Percentiles rank a stretch among this genome's conserved stretches.
Conservation (phyloP, 2,888 invertebrate species). For the Tineola bisselliella region DNA sequence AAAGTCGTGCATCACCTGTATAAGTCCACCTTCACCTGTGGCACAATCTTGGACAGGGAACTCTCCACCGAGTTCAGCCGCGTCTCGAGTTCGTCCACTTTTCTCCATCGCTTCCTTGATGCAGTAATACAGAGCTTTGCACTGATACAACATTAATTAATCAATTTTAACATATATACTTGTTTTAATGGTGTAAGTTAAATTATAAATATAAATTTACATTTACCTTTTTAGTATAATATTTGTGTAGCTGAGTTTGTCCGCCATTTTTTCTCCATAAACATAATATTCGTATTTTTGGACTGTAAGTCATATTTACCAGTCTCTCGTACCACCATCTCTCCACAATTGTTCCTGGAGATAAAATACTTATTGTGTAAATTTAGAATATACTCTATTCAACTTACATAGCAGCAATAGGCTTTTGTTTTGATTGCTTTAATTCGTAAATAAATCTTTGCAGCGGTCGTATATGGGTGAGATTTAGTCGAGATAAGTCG, state of each 20-base stretch:
- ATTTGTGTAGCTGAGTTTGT: constrained; percentile 96
- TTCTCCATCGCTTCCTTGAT: constrained; percentile 99
- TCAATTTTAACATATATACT: no score
- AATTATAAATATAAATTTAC: not conserved
- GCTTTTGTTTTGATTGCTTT: no score
- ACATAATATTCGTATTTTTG: constrained; percentile 96
- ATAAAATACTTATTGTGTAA: not conserved
- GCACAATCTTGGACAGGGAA: constrained; percentile 98
- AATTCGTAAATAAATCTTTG: no score
- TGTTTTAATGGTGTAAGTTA: not conserved
- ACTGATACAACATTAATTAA: constrained; percentile 65
- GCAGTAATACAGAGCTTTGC: constrained; percentile 97
- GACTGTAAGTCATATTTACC: constrained; percentile 99
- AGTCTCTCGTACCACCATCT: constrained; percentile 99
- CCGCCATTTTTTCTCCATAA: constrained; percentile 96
- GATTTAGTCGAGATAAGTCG: no score
- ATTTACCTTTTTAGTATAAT: constrained; percentile 95
- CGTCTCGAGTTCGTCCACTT: constrained; percentile 76
- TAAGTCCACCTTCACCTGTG: constrained; percentile 95
- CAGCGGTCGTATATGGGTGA: no score
- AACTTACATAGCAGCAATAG: no score
- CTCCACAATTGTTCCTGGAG: constrained; percentile 84
- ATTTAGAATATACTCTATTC: no score
- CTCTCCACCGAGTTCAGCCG: constrained; percentile 88
- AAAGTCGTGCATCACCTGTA: constrained; percentile 68